A percentile compares a stretch with the other conserved stretches of the same genome.
These are phyloP conservation scores for Micrastur ruficollis DNA, from an alignment of 2,797 vertebrate genomes.

Conservation along the genomic window DNA sequence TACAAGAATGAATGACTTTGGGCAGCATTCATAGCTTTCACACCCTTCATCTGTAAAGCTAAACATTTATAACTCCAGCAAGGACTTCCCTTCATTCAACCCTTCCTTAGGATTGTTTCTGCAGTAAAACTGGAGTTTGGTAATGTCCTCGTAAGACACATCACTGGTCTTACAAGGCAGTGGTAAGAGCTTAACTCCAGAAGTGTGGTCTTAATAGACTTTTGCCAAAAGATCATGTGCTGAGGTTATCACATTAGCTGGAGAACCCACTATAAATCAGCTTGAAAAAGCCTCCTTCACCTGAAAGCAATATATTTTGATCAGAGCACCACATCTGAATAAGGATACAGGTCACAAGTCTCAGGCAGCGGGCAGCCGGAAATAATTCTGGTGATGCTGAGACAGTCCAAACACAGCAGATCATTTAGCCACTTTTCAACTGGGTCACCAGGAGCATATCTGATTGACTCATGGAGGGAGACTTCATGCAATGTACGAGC, in stretches of 20 bases:
- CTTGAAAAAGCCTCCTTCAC: not conserved
- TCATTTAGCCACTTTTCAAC: constrained; percentile 97
- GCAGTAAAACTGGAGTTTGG: not conserved
- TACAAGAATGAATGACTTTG: not conserved
- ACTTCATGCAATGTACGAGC: constrained; percentile 89
- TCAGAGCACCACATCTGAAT: not conserved
- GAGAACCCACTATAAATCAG: not conserved
- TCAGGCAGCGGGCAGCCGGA: constrained; percentile 93
- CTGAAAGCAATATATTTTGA: not conserved
- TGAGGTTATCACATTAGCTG: not conserved
- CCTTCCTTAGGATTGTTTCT: not conserved
- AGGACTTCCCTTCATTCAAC: not conserved
- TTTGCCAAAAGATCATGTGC: rapidly evolving
- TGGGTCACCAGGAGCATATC: constrained; percentile 88
- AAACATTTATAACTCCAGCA: not conserved
- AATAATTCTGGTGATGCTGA: constrained; percentile 90
- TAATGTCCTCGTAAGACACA: not conserved
- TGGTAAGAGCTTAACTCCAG: not conserved
- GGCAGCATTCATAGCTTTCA: not conserved
- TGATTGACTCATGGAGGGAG: constrained; percentile 95
- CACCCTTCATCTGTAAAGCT: not conserved
- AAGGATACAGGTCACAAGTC: constrained; percentile 95
- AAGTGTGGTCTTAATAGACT: not conserved
- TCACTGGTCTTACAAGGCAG: rapidly evolving
- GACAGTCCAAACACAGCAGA: constrained; percentile 92